Evolutionary conservation across 2,888 invertebrate species (phyloP).

Genomic region (Himalopsyche tibetana): DNA sequence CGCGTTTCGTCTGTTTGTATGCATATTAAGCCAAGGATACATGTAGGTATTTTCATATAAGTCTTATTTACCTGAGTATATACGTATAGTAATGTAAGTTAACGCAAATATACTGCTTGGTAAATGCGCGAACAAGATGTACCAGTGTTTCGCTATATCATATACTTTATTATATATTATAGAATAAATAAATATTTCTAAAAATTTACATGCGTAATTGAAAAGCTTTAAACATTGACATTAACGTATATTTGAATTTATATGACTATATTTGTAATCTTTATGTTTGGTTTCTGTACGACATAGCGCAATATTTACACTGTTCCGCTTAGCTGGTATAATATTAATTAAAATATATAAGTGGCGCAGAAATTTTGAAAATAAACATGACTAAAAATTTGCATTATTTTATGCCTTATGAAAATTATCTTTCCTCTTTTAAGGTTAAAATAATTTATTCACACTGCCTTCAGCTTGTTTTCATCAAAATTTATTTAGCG

Average conservation of each 20-base stretch:
- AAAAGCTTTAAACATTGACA: no score
- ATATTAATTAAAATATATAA: neutral
- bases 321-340: no score
- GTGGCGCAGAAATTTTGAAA: neutral
- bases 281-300: no score
- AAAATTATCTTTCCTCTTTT: neutral
- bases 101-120: neutral
- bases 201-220: no score
- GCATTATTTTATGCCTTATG: neutral
- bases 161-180: no score
- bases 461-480: conserved; percentile 39
- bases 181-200: no score
- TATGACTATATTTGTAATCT: no score
- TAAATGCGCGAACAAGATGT: no score
- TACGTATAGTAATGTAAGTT: neutral
- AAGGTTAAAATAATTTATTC: conserved; percentile 33
- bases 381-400: neutral
- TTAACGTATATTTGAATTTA: no score
- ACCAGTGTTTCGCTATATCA: no score
- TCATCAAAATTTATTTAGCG: conserved; percentile 64
- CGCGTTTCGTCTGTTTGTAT: conserved; percentile 31
- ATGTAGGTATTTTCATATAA: conserved; percentile 10
- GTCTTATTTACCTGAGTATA: neutral
- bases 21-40: conserved; percentile 27
- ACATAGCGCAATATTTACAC: no score